These are phyloP conservation scores for Cheilosia scutellata DNA, from an alignment of 2,888 invertebrate species.

Conservation along the genomic window DNA sequence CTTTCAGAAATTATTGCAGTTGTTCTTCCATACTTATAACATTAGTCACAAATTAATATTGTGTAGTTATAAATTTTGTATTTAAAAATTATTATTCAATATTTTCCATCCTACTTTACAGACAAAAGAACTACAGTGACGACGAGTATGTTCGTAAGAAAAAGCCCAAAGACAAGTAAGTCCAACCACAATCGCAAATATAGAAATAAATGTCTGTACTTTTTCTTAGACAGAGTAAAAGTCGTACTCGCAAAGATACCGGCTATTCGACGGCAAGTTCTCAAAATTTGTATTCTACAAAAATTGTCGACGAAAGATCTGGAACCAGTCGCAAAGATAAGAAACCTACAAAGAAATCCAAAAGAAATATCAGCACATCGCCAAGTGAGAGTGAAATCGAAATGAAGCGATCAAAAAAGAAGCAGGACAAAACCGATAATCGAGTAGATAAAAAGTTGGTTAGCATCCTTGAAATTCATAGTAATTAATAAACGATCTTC, in stretches of 20 bases:
- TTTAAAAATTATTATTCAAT: too few relatives aligned
- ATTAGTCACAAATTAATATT: not conserved
- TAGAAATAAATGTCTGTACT: not conserved
- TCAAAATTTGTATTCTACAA: conserved; percentile 85
- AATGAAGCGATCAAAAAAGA: conserved; percentile 80
- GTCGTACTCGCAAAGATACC: conserved; percentile 86
- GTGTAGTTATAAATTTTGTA: not conserved
- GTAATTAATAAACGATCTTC: conserved; percentile 57
- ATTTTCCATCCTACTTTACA: conserved; percentile 61
- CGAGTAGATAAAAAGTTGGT: conserved; percentile 81
- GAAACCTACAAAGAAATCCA: conserved; percentile 80
- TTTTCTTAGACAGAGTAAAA: conserved; percentile 77
- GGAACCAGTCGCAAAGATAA: conserved; percentile 82
- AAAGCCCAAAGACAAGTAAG: conserved; percentile 80
- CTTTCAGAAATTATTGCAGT: too few relatives aligned
- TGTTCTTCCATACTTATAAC: too few relatives aligned
- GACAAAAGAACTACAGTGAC: conserved; percentile 81
- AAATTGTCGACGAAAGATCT: conserved; percentile 79
- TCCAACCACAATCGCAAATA: not conserved
- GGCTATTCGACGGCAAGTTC: conserved; percentile 89
- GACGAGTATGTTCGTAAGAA: conserved; percentile 80
- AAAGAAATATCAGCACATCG: conserved; percentile 80
- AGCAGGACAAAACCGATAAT: conserved; percentile 80
- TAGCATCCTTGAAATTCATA: conserved; percentile 67
- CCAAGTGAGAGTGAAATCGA: conserved; percentile 81